Evolutionary conservation across 2,113 vertebrate genomes (phyloP).

Genomic region (Scatophagus argus): DNA sequence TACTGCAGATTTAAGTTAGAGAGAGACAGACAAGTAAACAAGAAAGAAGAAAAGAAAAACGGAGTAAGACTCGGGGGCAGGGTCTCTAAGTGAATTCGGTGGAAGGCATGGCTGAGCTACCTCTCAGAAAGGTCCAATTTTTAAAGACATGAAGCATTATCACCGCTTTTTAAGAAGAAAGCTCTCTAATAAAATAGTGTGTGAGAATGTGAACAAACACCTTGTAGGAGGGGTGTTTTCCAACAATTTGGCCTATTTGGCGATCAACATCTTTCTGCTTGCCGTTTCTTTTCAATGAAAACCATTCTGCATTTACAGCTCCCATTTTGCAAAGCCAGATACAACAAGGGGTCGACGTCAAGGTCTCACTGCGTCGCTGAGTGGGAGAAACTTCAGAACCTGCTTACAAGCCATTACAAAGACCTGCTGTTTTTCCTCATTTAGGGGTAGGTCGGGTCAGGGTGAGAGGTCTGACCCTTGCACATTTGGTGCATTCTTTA

Average conservation of each 20-base stretch:
- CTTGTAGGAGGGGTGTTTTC: slow-evolving; percentile 43
- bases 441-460: slow-evolving; percentile 7
- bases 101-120: slow-evolving; percentile 32
- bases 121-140: slow-evolving; percentile 51
- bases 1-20: slow-evolving; percentile 28
- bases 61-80: slow-evolving; percentile 7
- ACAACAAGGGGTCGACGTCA: slow-evolving; percentile 59
- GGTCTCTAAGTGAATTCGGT: slow-evolving; percentile 53
- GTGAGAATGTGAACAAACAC: slow-evolving; percentile 54
- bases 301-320: slow-evolving; percentile 58
- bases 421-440: slow-evolving; percentile 55
- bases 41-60: slow-evolving; percentile 22
- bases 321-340: slow-evolving; percentile 34
- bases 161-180: slow-evolving; percentile 39
- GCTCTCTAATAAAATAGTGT: slow-evolving; percentile 48
- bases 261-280: slow-evolving; percentile 37
- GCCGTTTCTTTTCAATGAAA: slow-evolving; percentile 57
- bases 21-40: slow-evolving; percentile 55
- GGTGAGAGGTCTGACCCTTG: slow-evolving; percentile 27
- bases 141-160: slow-evolving; percentile 35
- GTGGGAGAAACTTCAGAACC: slow-evolving; percentile 65
- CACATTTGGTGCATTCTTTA: slow-evolving; percentile 34
- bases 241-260: slow-evolving; percentile 67
- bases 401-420: slow-evolving; percentile 66
- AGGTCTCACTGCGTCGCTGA: slow-evolving; percentile 54